Evolutionary conservation across 1,140 invertebrate species (phyloP).

Genomic region (Pseudomyrmex pallidus): DNA sequence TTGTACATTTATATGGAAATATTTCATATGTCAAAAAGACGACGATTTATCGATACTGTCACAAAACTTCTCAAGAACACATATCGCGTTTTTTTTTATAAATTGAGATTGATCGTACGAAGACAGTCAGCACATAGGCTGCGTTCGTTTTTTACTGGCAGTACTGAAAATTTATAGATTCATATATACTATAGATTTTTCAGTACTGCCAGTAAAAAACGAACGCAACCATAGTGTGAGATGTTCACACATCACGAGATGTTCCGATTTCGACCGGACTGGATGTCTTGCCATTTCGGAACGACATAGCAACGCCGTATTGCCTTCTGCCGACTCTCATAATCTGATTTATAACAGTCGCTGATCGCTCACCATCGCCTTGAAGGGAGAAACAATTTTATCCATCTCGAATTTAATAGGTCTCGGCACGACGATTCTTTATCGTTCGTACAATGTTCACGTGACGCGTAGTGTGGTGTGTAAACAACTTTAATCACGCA

Average conservation of each 20-base stretch:
- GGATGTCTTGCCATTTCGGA: slow-evolving; percentile 18
- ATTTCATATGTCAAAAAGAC: no score
- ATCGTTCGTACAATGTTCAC: neutral
- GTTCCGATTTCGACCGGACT: slow-evolving; percentile 26
- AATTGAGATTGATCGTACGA: slow-evolving; percentile 66
- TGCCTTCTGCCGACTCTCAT: slow-evolving; percentile 39
- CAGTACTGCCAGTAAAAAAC: no score
- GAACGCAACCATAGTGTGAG: no score
- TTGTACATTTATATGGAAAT: neutral
- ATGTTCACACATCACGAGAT: no score
- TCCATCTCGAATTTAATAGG: slow-evolving; percentile 46
- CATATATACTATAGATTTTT: no score
- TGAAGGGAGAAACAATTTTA: slow-evolving; percentile 40
- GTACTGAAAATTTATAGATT: no score
- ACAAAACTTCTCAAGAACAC: slow-evolving; percentile 6
- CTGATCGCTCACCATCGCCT: slow-evolving; percentile 48
- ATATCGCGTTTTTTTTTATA: slow-evolving; percentile 25
- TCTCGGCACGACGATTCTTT: neutral
- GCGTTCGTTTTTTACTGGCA: no score
- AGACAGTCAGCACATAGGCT: slow-evolving; percentile 45
- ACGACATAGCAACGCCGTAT: slow-evolving; percentile 22
- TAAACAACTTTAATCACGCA: slow-evolving; percentile 6
- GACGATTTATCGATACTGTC: neutral
- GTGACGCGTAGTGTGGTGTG: neutral
- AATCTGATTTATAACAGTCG: slow-evolving; percentile 54